Evolutionary conservation across 2,113 vertebrate genomes (phyloP), one percentile per base, ranked within the genome.

Genomic region (Catharus bicknelli): DNA sequence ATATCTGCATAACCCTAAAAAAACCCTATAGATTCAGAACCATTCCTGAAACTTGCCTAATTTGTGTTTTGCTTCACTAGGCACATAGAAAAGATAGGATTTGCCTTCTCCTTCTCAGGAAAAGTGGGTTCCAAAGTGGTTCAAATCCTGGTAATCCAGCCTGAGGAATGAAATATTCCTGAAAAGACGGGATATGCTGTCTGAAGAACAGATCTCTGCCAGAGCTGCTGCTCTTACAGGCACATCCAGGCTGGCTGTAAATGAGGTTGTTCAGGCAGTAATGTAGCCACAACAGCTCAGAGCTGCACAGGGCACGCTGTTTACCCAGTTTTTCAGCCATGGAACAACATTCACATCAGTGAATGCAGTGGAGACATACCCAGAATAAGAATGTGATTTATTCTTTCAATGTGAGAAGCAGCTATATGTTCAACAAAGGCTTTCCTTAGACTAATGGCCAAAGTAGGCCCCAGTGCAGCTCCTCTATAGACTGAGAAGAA

Each of bases 371-470:
- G 61, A 92, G 95, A 96, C 95, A 95, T 96, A 96, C 58, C 72
- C 81, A 62, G 93, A 95, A 94, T 94, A 90, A 95, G 95, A 96
- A 95, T 94, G 95, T 95, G 89, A 93, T 96, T 96, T 93, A 85
- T 95, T 95, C 94, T 96, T 95, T 93, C 93, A 6, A 85, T 67
- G 89, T 80, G 95, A 94, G 95, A 94, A 95, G 81, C 91, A 94
- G 89, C 94, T 96, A 95, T 94, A 96, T 73, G 84, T 89, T 95
- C 91, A 93, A 93, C 93, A 95, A 95, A 96, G 91, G 86, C 93
- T 92, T 80, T 74, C 85, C 91, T 96, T 82, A 96, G 91, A 94
- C 94, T 92, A 92, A 94, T 90, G 94, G 94, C 96, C 85, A 85
- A 91, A 91, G 81, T 80, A 95, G 94, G 75, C 94, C 94, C 74